A percentile compares a stretch with the other conserved stretches of the same genome.
Evolutionary conservation across 2,888 invertebrate species (phyloP).

Genomic region (Hanleya hanleyi): DNA sequence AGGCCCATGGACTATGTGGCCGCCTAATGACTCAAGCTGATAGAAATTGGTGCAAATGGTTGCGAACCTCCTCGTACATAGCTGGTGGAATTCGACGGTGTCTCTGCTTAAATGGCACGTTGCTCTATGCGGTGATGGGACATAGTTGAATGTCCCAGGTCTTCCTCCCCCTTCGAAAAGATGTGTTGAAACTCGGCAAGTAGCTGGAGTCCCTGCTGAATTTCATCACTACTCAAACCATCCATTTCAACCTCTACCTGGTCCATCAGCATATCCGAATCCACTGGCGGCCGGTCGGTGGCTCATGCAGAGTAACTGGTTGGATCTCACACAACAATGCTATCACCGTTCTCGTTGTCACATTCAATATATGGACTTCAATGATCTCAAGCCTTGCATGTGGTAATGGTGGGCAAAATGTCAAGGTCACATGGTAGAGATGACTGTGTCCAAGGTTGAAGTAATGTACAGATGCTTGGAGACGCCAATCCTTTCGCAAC

Average conservation of each 20-base stretch:
- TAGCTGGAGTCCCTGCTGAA: not conserved
- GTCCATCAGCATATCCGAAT: not conserved
- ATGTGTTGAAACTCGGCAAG: not conserved
- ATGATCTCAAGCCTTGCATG: too few relatives aligned
- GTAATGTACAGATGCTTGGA: too few relatives aligned
- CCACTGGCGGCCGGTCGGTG: too few relatives aligned
- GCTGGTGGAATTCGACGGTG: constrained; percentile 7
- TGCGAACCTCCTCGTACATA: constrained; percentile 10
- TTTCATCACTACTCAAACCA: not conserved
- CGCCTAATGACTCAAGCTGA: constrained; percentile 11
- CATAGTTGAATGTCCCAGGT: not conserved
- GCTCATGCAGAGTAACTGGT: not conserved
- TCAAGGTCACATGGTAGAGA: too few relatives aligned
- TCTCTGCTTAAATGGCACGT: constrained; percentile 9
- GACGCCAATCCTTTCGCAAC: too few relatives aligned
- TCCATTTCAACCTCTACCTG: not conserved
- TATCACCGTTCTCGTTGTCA: not conserved
- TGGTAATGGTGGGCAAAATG: too few relatives aligned
- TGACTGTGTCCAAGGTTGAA: too few relatives aligned
- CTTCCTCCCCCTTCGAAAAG: not conserved
- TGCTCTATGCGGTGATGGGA: constrained; percentile 4
- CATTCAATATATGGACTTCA: not conserved
- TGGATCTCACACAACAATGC: not conserved
- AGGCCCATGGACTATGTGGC: constrained; percentile 10
- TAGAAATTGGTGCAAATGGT: constrained; percentile 7